Base-by-base conservation (phyloP, 2,888 invertebrate genomes). In the Tethea ocularis region DNA sequence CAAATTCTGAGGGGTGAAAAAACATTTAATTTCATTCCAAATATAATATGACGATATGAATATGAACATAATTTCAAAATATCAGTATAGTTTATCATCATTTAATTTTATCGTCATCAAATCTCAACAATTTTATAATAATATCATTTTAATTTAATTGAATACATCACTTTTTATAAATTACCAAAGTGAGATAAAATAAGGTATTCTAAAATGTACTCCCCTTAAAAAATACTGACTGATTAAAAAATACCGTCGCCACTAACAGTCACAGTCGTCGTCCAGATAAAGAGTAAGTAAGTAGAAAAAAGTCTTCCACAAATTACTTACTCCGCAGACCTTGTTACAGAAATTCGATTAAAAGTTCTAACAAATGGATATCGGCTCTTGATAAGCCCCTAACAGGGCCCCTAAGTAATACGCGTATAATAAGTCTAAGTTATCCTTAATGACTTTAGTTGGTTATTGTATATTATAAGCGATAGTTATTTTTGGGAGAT, bases 291-390 rank as follows among this genome's bases (percentile, higher is more conserved):
- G 20, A 7, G 46, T 46, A 20, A 57, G 17, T 38, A 33, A 33
- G 24, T 20, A 51, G 61, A 57, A 59, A 57, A 53, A 56, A 26
- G 55, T 36, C 29, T 17, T 59, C 46, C 17, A 38, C 56, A 68
- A 68, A 75, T 74, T 65, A 72, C 71, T 71, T 58, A 67, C 62
- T 55, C 57, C 56, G 56, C 62, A 62, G 60, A 70, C 68, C 70
- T 77, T 74, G 70, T 72, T 68, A 67, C 69, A 64, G 72, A 72
- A 75, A 78, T 78, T 78, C 81, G 71, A 85, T 84, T 82, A 82
- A 81, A 86, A 88, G 72, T 86, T 85, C 64, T 61, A 58, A 73
- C 67, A 77, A 84, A 78, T 74, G 75, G 77, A 72, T 81, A 80
- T 80, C 69, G 74, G 38, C 51, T 13, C 51, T 29, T 55, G 51